These are phyloP conservation scores for Calcarius ornatus DNA, from an alignment of 2,113 vertebrate species.

Conservation along the genomic window DNA sequence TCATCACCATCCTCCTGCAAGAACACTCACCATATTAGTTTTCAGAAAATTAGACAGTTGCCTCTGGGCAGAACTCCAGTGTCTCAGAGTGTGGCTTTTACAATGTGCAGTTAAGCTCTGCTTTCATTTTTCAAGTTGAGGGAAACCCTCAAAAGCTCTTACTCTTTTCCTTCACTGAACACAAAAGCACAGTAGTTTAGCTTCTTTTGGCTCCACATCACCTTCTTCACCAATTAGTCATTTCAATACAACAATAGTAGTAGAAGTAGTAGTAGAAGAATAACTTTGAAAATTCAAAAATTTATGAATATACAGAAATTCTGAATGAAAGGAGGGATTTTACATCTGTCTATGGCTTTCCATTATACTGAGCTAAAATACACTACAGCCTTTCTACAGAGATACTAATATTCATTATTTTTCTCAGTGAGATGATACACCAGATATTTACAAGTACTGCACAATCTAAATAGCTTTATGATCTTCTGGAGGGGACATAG, in stretches of 20 bases:
- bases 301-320: background rate
- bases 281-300: background rate
- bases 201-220: background rate
- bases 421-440: background rate
- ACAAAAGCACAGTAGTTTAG: background rate
- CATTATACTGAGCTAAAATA: background rate
- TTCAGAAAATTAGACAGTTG: background rate
- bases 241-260: background rate
- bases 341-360: background rate
- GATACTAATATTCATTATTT: background rate
- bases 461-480: background rate
- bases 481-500: background rate
- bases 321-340: background rate
- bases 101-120: background rate
- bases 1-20: slow-evolving; percentile 71
- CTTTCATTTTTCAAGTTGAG: background rate
- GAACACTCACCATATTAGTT: background rate
- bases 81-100: background rate
- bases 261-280: background rate
- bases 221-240: background rate
- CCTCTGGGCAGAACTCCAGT: background rate
- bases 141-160: background rate
- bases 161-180: background rate
- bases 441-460: background rate
- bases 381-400: background rate